A percentile compares a stretch with the other conserved stretches of the same genome.
Evolutionary conservation across 1,140 invertebrate genomes (phyloP).

Genomic region (Mercenaria mercenaria): DNA sequence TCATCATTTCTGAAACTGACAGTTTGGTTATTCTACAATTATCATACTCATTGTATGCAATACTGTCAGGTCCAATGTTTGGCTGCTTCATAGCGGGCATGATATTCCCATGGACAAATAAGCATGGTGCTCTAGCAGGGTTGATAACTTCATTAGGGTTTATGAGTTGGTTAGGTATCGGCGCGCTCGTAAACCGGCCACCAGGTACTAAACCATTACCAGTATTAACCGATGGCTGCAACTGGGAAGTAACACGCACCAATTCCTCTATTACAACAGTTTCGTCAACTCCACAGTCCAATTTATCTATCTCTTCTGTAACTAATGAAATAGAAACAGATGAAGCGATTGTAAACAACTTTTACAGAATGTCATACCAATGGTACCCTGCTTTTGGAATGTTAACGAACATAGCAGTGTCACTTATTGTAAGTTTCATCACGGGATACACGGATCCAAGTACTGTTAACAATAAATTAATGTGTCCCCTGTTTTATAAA

Average conservation of each 20-base stretch:
- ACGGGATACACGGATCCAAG: conserved; percentile 63
- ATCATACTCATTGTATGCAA: conserved; percentile 81
- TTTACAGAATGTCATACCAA: conserved; percentile 94
- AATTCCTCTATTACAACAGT: conserved; percentile 1
- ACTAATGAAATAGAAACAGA: neutral
- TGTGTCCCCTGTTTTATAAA: conserved; percentile 71
- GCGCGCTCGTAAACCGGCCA: conserved; percentile 89
- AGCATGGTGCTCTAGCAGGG: conserved; percentile 91
- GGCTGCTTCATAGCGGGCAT: conserved; percentile 84
- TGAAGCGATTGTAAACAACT: conserved; percentile 14
- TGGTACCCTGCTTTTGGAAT: conserved; percentile 92
- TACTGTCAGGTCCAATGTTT: conserved; percentile 81
- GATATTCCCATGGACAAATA: conserved; percentile 85
- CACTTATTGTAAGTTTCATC: conserved; percentile 89
- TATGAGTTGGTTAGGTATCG: conserved; percentile 93
- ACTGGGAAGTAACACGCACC: conserved; percentile 59
- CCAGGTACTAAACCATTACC: conserved; percentile 89
- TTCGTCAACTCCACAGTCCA: neutral
- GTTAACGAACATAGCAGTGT: conserved; percentile 88
- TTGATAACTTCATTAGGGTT: conserved; percentile 90
- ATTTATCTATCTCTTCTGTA: neutral
- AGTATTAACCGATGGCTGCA: conserved; percentile 86
- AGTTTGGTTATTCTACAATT: conserved; percentile 88
- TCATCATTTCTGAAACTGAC: neutral
- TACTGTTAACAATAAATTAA: conserved; percentile 63